A percentile compares a stretch with the other conserved stretches of the same genome.
phyloP scores from a whole-genome alignment of 2,797 vertebrate species.

The Sebastes paucispinis region DNA sequence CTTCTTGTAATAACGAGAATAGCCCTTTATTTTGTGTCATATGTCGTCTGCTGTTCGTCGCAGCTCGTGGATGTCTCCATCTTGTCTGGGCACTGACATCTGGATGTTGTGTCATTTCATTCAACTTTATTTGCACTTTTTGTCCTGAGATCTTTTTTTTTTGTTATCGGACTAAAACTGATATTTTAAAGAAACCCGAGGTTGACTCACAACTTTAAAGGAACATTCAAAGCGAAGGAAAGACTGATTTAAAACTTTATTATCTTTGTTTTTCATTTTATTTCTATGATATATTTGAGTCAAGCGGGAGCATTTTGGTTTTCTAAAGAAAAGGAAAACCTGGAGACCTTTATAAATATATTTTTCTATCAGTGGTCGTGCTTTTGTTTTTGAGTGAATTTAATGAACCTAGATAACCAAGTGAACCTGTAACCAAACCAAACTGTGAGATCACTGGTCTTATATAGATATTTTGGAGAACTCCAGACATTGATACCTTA shows the following conservation, averaged over 20 bases:
- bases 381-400: background rate
- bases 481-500: background rate
- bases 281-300: background rate
- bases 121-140: background rate
- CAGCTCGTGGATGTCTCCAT: background rate
- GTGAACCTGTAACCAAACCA: background rate
- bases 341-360: background rate
- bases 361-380: background rate
- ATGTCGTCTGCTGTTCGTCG: background rate
- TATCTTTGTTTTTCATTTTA: background rate
- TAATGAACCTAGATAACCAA: background rate
- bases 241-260: no score
- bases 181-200: no score
- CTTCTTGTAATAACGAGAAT: constrained; percentile 18
- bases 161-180: background rate
- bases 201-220: background rate
- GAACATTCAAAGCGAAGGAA: background rate
- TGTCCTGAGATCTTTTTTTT: background rate
- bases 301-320: fast-evolving
- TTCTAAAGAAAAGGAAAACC: background rate
- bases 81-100: no score
- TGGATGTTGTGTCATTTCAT: no score
- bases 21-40: constrained; percentile 55
- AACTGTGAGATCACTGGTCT: background rate
- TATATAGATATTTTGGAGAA: background rate